Base-by-base conservation (phyloP, 2,888 invertebrate genomes). In the Tetragonisca angustula region DNA sequence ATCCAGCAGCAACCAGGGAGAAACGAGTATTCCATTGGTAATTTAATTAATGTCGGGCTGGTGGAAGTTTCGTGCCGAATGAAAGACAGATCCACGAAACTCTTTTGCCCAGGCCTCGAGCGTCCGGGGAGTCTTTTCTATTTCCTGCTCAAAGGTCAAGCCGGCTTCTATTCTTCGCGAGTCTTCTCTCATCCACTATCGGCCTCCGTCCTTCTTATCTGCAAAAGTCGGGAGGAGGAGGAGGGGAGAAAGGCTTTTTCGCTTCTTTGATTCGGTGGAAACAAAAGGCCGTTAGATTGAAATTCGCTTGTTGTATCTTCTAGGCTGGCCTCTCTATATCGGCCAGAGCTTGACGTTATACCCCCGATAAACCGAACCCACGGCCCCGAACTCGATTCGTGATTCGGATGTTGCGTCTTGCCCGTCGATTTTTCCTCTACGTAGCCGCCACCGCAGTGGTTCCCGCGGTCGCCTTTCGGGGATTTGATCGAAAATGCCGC, bases 201-300 rank as follows among this genome's bases (percentile, higher is more conserved):
- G 82, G 82, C 43, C 85, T 84, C 79, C 79, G 76, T 73, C 76
- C 83, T 85, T 87, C 90, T 88, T 87, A 89, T 88, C 87, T 80
- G 71, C 77, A 68, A 74, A 69, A 81, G 83, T 74, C 76, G 81
- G 79, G 79, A 84, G 85, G 83, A 81, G 36, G 36, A 6, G 36
- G 6, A 4, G 9, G 36, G 43, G 9, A 1, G 43, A 0, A 43
- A 43, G 43, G 43, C 43, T 70, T 85, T 84, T 79, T 79, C 76
- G 80, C 86, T 87, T 88, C 90, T 90, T 91, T 91, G 89, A 90
- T 90, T 88, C 88, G 74, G 43, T 1, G 80, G 87, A 92, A 92
- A 91, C 90, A 91, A 91, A 91, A 88, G 87, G 75, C 83, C 81
- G 88, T 80, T 43, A 89, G 91, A 92, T 92, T 91, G 90, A 92